These are phyloP conservation scores for Danaus chrysippus DNA, from an alignment of 2,888 invertebrate species.

Conservation along the genomic window DNA sequence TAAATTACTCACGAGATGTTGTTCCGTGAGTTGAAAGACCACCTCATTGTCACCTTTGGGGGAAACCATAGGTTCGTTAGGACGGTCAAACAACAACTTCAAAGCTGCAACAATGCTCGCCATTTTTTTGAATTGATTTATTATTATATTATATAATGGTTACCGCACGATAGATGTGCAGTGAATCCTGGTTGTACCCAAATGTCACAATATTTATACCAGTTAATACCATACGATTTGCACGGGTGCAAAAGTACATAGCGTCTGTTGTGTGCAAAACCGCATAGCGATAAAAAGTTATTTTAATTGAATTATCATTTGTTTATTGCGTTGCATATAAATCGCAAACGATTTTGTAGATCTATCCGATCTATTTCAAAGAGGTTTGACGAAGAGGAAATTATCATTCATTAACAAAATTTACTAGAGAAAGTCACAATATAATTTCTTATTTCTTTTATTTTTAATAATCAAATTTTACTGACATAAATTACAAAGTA, in stretches of 20 bases:
- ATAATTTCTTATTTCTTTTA: too few species aligned
- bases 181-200: not conserved
- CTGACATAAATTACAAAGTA: too few species aligned
- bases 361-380: too few species aligned
- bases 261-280: not conserved
- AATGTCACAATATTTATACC: not conserved
- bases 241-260: not conserved
- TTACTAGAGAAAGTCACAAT: too few species aligned
- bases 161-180: constrained; percentile 1
- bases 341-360: too few species aligned
- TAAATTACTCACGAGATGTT: constrained; percentile 78
- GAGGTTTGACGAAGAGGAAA: too few species aligned
- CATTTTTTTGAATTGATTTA: constrained; percentile 43
- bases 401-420: too few species aligned
- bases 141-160: constrained; percentile 17
- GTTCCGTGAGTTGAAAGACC: constrained; percentile 80
- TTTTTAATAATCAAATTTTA: too few species aligned
- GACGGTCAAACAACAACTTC: constrained; percentile 78
- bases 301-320: too few species aligned
- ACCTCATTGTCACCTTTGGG: constrained; percentile 80
- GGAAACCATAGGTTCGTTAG: constrained; percentile 80
- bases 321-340: too few species aligned
- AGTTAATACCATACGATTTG: not conserved
- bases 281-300: constrained; percentile 10
- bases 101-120: constrained; percentile 45